Evolutionary conservation across 1,140 invertebrate species (phyloP), one percentile per base, ranked within the genome.

Genomic region (Muscidifurax raptorellus): DNA sequence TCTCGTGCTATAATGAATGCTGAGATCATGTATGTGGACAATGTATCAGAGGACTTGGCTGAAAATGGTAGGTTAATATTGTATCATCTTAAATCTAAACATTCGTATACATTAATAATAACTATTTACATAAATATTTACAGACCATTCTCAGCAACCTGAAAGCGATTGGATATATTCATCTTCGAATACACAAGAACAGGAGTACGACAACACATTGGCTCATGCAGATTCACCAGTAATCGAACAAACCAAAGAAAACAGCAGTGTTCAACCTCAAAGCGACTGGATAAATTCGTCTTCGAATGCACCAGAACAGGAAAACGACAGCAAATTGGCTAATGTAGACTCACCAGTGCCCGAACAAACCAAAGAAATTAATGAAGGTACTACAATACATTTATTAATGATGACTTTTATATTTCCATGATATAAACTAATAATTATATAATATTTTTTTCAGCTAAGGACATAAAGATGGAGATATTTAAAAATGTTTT

Each of bases 401-500:
- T 28, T 36, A 28, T 27, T 52, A 64, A 72, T 77, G 44, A 78
- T 66, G 64, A 79, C 67, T 36, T 71, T 52, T 79, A 40, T 78
- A 32, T 71, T 22, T 15, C 36, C 27, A 75, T 36, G 18, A 30
- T 72, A 32, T 25, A 66, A 72, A 44, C 36, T 72, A 71, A 84
- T 71, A 78, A 28, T 22, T 15, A 47, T 69, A 28, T 18, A n/a
- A n/a, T n/a, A 78, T 78, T 71, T 30, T 9, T 44, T 40, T n/a
- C 78, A 78, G 28, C 28, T 69, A 22, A 74, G 18, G 30, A 40
- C 9, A 74, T 40, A 12, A 75, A 75, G n/a, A 22, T 9, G 13
- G 18, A 52, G 1, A 52, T 27, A 59, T 85, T 85, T 52, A 22
- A 52, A 71, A 74, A 79, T 28, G 47, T 52, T 74, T 85, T 80